phyloP scores from a whole-genome alignment of 2,113 vertebrate genomes.

The Colinus virginianus region DNA sequence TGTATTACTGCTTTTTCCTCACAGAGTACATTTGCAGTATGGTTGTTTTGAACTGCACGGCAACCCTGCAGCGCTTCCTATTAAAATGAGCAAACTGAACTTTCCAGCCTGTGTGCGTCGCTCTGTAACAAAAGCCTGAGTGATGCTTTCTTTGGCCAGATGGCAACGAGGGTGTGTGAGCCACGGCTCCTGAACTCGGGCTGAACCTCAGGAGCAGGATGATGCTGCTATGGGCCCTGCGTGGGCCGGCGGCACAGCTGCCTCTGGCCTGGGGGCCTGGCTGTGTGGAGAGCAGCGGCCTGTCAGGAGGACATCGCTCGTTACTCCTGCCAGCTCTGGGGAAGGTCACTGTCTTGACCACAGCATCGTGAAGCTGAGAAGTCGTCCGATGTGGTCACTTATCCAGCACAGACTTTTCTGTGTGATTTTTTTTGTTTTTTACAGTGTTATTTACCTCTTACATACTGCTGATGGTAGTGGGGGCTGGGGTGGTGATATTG shows the following conservation, averaged over 20 bases:
- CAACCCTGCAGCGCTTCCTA: not conserved
- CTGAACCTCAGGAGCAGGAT: conserved; percentile 26
- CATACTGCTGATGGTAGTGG: not conserved
- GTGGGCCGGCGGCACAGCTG: not conserved
- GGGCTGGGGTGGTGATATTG: not conserved
- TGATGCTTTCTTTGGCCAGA: conserved; percentile 39
- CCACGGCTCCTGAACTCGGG: conserved; percentile 26
- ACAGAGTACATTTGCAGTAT: fast-evolving
- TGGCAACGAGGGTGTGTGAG: not conserved
- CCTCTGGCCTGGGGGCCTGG: not conserved
- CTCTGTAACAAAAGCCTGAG: conserved; percentile 4
- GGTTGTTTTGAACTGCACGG: not conserved
- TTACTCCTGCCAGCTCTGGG: not conserved
- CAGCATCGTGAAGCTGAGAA: not conserved
- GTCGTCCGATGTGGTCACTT: not conserved
- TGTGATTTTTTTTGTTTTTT: not conserved
- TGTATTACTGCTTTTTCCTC: not conserved
- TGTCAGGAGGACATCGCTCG: not conserved
- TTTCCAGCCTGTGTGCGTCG: not conserved
- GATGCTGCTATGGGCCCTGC: not conserved
- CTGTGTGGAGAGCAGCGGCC: not conserved
- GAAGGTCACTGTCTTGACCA: not conserved
- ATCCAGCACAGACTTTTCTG: not conserved
- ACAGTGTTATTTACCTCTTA: not conserved
- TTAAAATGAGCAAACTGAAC: not conserved